Evolutionary conservation across 2,113 vertebrate species (phyloP), one percentile per base, ranked within the genome.

Genomic region (Strigops habroptila): DNA sequence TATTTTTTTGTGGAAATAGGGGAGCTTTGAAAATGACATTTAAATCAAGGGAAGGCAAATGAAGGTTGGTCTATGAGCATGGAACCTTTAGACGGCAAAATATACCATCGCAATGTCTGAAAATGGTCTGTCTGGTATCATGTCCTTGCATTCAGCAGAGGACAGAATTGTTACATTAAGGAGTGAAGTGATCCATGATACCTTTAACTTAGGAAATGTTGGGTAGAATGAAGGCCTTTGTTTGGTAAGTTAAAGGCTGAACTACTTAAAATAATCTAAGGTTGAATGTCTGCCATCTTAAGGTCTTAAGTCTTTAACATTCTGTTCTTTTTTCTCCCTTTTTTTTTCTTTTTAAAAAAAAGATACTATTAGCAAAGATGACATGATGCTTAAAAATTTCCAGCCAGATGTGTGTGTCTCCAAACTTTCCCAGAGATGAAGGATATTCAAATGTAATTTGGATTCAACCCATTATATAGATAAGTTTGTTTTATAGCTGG

Each of bases 401-500:
- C 82, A 90, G 27, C 43, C 82, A 94, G 51, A 93, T 86, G 51
- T 86, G 43, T 81, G 51, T 84, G 48, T 59, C 64, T 94, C 55
- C 60, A 88, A 9, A 86, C 48, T 68, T 94, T 83, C 76, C 55
- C 92, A 86, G 76, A 75, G 76, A 83, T 78, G 60, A 74, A 60
- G 57, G 46, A 48, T 92, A 88, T 57, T 93, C 57, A 81, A 71
- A 74, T 68, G n/a, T 31, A 83, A 60, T 81, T 95, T 93, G 71
- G 48, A 90, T 88, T 70, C 82, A 84, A 52, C 22, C 13, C 69
- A 14, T 86, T 94, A 62, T 90, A 41, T 57, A 84, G 88, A 90
- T 81, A 86, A 81, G 43, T 68, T 91, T 75, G 52, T 78, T 95
- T 96, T 81, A 94, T 95, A 68, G 88, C 55, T 83, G 85, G 33